Conservation (phyloP, 2,113 vertebrate genomes). For the Machaerirhynchus nigripectus region DNA sequence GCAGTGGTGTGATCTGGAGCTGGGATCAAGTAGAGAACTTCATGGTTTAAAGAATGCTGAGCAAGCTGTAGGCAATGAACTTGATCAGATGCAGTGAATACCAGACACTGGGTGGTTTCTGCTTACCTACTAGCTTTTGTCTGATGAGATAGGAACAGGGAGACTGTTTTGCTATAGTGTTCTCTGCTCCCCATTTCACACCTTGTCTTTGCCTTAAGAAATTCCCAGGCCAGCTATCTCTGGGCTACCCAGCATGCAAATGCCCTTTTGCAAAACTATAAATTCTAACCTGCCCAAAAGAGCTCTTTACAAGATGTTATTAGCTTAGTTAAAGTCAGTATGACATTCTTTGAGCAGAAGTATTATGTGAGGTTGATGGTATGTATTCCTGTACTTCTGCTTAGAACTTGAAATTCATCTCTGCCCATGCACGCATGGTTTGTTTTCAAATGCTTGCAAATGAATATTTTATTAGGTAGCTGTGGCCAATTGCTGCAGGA, state of each 20-base stretch:
- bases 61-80: neutral
- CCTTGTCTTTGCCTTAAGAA: neutral
- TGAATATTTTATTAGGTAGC: neutral
- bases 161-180: neutral
- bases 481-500: neutral
- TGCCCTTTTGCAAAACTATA: neutral
- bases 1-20: neutral
- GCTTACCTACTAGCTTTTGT: neutral
- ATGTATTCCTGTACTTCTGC: neutral
- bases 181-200: neutral
- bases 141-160: neutral
- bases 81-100: neutral
- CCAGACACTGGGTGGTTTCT: neutral
- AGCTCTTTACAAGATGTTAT: neutral
- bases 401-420: neutral
- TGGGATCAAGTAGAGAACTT: neutral
- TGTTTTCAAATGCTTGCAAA: slow-evolving; percentile 9
- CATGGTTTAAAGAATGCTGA: neutral
- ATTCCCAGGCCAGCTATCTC: neutral
- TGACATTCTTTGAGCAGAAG: neutral
- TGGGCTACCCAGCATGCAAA: neutral
- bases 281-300: neutral
- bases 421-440: neutral
- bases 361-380: neutral
- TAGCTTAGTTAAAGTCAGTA: neutral